These are phyloP conservation scores for Leucophora obtusa DNA, from an alignment of 2,888 invertebrate species.

Conservation along the genomic window DNA sequence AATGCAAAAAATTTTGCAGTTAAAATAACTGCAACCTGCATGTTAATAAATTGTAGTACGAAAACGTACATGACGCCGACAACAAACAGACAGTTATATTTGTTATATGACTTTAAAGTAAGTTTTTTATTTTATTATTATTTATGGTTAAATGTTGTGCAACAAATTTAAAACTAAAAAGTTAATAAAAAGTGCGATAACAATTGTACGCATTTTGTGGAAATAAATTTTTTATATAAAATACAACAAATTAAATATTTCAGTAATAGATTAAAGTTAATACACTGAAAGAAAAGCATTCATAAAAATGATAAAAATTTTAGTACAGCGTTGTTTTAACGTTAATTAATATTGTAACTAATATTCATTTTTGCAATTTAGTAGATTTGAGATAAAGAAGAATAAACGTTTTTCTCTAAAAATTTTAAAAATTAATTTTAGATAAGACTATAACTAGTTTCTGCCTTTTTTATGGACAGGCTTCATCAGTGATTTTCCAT, in stretches of 20 bases:
- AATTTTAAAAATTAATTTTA: too few relatives aligned
- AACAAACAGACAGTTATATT: not conserved
- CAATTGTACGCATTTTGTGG: conserved; percentile 29
- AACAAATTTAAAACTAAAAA: conserved; percentile 23
- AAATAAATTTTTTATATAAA: conserved; percentile 15
- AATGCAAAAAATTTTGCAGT: conserved; percentile 33
- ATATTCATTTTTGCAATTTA: too few relatives aligned
- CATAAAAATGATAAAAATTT: too few relatives aligned
- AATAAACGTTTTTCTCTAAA: too few relatives aligned
- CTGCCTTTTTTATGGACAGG: too few relatives aligned
- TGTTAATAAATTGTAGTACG: not conserved
- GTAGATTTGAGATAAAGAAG: too few relatives aligned
- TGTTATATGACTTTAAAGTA: not conserved
- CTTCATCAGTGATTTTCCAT: too few relatives aligned
- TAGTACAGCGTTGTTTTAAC: too few relatives aligned
- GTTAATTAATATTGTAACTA: too few relatives aligned
- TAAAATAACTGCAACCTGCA: conserved; percentile 28
- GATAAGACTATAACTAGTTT: too few relatives aligned
- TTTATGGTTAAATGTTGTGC: conserved; percentile 36
- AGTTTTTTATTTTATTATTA: not conserved
- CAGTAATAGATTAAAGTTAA: not conserved
- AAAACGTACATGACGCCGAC: not conserved
- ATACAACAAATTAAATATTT: conserved; percentile 25
- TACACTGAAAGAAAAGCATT: too few relatives aligned
- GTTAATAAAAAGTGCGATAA: conserved; percentile 47